A percentile compares a stretch with the other conserved stretches of the same genome.
These are phyloP conservation scores for Papilio helenus DNA, from an alignment of 1,140 invertebrate genomes.

Conservation along the genomic window DNA sequence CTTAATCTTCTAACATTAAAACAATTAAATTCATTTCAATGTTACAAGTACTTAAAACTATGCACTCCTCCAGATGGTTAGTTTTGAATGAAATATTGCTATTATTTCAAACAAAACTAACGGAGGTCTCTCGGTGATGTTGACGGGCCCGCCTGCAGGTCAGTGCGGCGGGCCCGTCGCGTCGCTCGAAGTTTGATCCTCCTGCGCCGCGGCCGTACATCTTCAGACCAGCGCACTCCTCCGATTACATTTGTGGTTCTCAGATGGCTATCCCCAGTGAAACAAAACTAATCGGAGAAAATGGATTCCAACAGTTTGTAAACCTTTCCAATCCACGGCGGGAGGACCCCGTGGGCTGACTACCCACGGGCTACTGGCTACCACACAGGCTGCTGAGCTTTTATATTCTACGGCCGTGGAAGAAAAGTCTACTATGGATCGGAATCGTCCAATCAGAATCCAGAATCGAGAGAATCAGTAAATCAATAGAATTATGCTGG, in stretches of 20 bases:
- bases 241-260: not conserved
- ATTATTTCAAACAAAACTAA: conserved; percentile 17
- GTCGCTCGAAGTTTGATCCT: not conserved
- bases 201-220: not conserved
- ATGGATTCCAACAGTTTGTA: not conserved
- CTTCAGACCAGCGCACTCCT: not conserved
- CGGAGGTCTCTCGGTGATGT: not conserved
- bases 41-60: conserved; percentile 18
- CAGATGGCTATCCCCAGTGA: not conserved
- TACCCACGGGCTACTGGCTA: conserved; percentile 5
- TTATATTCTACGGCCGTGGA: not conserved
- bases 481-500: conserved; percentile 10
- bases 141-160: not conserved
- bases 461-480: not conserved
- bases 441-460: not conserved
- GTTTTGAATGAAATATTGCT: not conserved
- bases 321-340: conserved; percentile 6
- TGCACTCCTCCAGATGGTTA: not conserved
- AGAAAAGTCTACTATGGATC: not conserved
- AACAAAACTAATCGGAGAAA: not conserved
- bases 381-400: not conserved
- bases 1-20: conserved; percentile 1
- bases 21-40: conserved; percentile 2
- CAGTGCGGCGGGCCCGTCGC: not conserved
- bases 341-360: not conserved